Evolutionary conservation across 37 sponge, comb jelly and placozoan genomes (phyloP), one percentile per base, ranked within the genome.

Genomic region (Hormiphora californensis): DNA sequence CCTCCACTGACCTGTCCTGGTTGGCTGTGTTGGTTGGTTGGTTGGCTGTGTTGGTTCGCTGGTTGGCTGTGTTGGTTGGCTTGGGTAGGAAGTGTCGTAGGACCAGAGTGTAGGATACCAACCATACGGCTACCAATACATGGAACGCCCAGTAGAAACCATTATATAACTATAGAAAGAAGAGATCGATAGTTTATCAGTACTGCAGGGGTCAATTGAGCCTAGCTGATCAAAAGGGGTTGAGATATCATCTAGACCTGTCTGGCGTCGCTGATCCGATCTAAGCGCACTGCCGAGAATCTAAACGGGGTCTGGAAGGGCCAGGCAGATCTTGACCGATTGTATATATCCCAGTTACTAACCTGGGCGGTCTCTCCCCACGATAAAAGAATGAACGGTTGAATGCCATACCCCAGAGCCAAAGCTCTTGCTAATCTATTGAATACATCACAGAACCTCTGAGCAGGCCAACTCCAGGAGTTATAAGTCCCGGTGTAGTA

Each of bases 311-410:
- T n/a, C n/a, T n/a, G n/a, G n/a, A n/a, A n/a, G n/a, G n/a, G n/a
- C n/a, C n/a, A n/a, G n/a, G n/a, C n/a, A n/a, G n/a, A n/a, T n/a
- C n/a, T n/a, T n/a, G n/a, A n/a, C n/a, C n/a, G n/a, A n/a, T n/a
- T n/a, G n/a, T n/a, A n/a, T n/a, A n/a, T n/a, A n/a, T n/a, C n/a
- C n/a, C n/a, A n/a, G 8, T 12, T 57, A 27, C 21, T 4, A 27
- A 73, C 81, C 35, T 73, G 81, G 1, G 81, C 35, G 43, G 36
- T 73, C 3, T 73, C 81, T 17, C 17, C 21, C 81, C 81, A 73
- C 12, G 81, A 43, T 0, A 73, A 28, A 4, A 73, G 81, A 40
- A 73, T 33, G 46, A 73, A 73, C 2, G 81, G 81, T 28, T 32
- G 32, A 15, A 33, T 40, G 23, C 81, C 81, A 46, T 73, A 73